Conservation (phyloP, 2,113 vertebrate genomes). For the Rhodinocichla rosea region DNA sequence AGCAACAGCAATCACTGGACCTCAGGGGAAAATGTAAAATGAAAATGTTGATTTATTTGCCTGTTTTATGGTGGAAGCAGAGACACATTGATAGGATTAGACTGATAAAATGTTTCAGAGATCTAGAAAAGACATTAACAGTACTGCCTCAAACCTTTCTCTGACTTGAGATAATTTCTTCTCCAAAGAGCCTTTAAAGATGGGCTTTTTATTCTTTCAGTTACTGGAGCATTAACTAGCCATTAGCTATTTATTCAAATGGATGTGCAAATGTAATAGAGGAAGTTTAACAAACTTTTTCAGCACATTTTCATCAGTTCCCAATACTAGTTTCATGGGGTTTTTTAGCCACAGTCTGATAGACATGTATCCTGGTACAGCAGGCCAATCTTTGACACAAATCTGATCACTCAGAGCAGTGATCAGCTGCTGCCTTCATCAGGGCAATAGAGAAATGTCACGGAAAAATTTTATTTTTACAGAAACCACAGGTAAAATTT, state of each 20-base stretch:
- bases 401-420: not conserved
- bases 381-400: not conserved
- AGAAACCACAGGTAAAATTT: not conserved
- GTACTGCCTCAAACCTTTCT: not conserved
- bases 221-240: not conserved
- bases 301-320: not conserved
- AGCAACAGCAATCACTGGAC: slow-evolving; percentile 22
- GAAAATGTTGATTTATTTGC: slow-evolving; percentile 46
- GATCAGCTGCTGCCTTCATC: not conserved
- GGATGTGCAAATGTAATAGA: not conserved
- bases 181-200: not conserved
- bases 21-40: slow-evolving; percentile 9
- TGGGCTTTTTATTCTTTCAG: not conserved
- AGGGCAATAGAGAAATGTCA: not conserved
- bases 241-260: not conserved
- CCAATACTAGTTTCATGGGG: not conserved
- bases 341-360: not conserved
- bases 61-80: slow-evolving; percentile 22
- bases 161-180: not conserved
- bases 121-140: not conserved
- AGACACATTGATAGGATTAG: slow-evolving; percentile 10
- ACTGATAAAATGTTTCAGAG: slow-evolving; percentile 17
- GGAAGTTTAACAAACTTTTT: not conserved
- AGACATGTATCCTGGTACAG: not conserved
- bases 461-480: not conserved